phyloP scores from a whole-genome alignment of 2,113 vertebrate species.

The Serilophus lunatus region DNA sequence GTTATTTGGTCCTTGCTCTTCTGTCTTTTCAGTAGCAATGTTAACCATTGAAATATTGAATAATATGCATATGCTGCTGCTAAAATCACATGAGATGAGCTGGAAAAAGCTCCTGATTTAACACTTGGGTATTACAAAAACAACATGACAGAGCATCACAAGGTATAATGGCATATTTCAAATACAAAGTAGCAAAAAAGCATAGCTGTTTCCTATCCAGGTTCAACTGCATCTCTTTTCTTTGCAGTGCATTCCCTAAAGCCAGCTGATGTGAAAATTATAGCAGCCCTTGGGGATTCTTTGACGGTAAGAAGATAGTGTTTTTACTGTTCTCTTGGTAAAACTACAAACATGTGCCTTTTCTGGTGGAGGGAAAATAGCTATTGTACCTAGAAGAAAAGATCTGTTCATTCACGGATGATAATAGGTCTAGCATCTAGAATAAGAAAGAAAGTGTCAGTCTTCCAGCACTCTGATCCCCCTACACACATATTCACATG shows the following conservation, averaged over 20 bases:
- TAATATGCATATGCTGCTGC: neutral
- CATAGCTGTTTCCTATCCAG: neutral
- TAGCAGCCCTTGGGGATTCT: conserved; percentile 91
- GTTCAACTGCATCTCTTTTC: neutral
- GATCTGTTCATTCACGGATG: neutral
- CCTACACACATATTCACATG: fast-evolving
- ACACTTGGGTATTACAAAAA: neutral
- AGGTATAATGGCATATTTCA: neutral
- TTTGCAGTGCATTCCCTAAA: conserved; percentile 84
- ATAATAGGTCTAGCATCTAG: neutral
- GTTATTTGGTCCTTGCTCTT: neutral
- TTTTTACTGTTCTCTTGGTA: neutral
- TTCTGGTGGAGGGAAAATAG: neutral
- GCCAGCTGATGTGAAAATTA: conserved; percentile 86
- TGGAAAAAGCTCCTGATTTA: neutral
- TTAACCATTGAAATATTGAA: neutral
- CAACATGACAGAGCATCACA: neutral
- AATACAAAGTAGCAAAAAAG: neutral
- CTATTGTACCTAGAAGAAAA: neutral
- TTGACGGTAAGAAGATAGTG: conserved; percentile 79
- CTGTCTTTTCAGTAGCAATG: fast-evolving
- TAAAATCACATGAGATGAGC: neutral
- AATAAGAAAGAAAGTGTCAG: neutral
- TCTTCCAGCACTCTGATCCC: neutral
- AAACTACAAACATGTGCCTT: neutral